Evolutionary conservation across 2,113 vertebrate genomes (phyloP).

Genomic region (Sardina pilchardus): DNA sequence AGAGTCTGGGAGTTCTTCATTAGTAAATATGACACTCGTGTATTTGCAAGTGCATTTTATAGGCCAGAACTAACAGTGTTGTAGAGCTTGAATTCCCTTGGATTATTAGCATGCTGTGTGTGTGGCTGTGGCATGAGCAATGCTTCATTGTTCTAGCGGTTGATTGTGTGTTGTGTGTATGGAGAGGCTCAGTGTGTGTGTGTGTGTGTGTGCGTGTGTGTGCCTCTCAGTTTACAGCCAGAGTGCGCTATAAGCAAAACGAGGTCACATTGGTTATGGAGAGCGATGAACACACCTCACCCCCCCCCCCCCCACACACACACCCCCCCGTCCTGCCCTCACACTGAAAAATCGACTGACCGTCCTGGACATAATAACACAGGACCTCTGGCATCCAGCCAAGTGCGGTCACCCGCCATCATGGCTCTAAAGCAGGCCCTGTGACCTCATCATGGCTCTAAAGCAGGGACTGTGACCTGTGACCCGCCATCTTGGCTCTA

Average conservation of each 20-base stretch:
- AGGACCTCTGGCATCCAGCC: neutral
- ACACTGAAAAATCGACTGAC: neutral
- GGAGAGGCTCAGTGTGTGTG: neutral
- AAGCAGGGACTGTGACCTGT: neutral
- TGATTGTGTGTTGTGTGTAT: neutral
- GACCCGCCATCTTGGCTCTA: neutral
- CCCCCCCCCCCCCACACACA: neutral
- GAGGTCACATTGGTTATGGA: constrained; percentile 9
- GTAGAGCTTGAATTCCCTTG: too few relatives aligned
- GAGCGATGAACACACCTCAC: constrained; percentile 23
- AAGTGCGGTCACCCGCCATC: neutral
- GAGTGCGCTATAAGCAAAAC: constrained; percentile 16
- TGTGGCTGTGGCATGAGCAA: neutral
- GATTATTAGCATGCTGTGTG: too few relatives aligned
- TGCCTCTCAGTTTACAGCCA: neutral
- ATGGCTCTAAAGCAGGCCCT: neutral
- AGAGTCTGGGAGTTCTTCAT: too few relatives aligned
- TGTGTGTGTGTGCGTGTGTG: neutral
- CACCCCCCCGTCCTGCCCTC: neutral
- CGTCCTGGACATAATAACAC: neutral
- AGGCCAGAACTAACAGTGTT: too few relatives aligned
- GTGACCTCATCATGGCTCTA: neutral
- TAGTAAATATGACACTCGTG: too few relatives aligned
- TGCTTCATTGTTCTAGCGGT: neutral
- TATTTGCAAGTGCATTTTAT: too few relatives aligned